Base-by-base conservation (phyloP, 2,797 vertebrate genomes). In the Coregonus suidteri region DNA sequence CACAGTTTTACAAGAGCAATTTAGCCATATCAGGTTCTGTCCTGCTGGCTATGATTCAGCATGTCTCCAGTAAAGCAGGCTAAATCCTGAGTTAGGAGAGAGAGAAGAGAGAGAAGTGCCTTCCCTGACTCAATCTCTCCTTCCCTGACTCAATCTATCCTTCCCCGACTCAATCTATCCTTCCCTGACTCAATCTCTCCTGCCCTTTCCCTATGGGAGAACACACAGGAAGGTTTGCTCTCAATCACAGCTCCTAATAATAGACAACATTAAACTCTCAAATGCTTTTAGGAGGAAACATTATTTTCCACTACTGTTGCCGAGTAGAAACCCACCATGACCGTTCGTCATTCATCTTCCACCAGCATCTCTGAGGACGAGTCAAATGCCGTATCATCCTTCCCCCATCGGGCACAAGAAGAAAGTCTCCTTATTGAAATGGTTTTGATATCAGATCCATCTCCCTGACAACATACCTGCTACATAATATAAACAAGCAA, bases 241-340 rank as follows among this genome's bases (percentile, higher is more conserved):
- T 74, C 73, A 47, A 74, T 74, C n/a, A 54, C 20, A 59, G 59
- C 71, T 53, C 62, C 78, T 77, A 80, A 77, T 79, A 80, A 80
- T 75, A 80, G 70, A 18, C 6, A 30, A 80, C 73, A 74, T 51
- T 34, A 35, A 2, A 16, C 69, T 77, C 47, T 71, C 68, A 73
- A 47, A 73, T 75, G 82, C 76, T 74, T 76, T 78, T 76, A 81
- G 56, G 34, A 77, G 18, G 47, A 25, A 71, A 76, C 62, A 69
- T 56, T 51, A 51, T 71, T 71, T 53, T 71, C 4, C n/a, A 52
- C 15, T 65, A 16, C 62, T 30, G 52, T 77, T 73, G 53, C 82
- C 54, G 76, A 47, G 73, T 77, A 37, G 76, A 76, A 37, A 59
- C 65, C 25, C 31, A 31, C 65, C 9, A 9, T 30, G 20, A 25